Evolutionary conservation across 2,113 vertebrate genomes (phyloP).

Genomic region (Eulemur macaco): DNA sequence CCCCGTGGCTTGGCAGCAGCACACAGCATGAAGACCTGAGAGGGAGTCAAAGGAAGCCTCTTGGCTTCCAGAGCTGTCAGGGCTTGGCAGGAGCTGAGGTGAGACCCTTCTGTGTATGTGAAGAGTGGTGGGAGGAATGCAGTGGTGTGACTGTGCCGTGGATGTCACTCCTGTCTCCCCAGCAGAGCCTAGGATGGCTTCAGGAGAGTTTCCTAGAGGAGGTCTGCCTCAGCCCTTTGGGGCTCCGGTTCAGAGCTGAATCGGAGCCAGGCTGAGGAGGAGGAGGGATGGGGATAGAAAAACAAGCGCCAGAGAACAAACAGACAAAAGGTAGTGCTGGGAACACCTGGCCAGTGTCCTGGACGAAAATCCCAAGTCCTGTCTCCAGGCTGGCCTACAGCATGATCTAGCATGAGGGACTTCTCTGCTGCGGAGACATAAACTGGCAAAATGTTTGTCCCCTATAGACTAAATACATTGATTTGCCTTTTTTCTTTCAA

Average conservation of each 20-base stretch:
- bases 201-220: slow-evolving; percentile 56
- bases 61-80: slow-evolving; percentile 57
- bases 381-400: not conserved
- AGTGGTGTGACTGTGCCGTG: not conserved
- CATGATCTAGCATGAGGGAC: not conserved
- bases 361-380: not conserved
- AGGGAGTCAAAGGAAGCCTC: slow-evolving; percentile 55
- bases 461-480: not conserved
- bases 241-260: slow-evolving; percentile 66
- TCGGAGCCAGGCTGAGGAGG: slow-evolving; percentile 44
- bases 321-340: slow-evolving; percentile 49
- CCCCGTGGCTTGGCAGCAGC: slow-evolving; percentile 73
- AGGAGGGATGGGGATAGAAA: slow-evolving; percentile 57
- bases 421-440: not conserved
- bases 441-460: not conserved
- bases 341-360: slow-evolving; percentile 48
- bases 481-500: not conserved
- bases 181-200: slow-evolving; percentile 55
- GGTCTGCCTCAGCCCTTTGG: slow-evolving; percentile 59
- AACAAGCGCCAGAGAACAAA: slow-evolving; percentile 39
- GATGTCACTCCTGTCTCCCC: slow-evolving; percentile 9
- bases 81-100: slow-evolving; percentile 61
- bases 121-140: not conserved
- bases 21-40: slow-evolving; percentile 64
- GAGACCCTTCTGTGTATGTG: slow-evolving; percentile 6